Base-by-base conservation (phyloP, 2,113 vertebrate genomes). In the Pseudorhombus dupliciocellatus region DNA sequence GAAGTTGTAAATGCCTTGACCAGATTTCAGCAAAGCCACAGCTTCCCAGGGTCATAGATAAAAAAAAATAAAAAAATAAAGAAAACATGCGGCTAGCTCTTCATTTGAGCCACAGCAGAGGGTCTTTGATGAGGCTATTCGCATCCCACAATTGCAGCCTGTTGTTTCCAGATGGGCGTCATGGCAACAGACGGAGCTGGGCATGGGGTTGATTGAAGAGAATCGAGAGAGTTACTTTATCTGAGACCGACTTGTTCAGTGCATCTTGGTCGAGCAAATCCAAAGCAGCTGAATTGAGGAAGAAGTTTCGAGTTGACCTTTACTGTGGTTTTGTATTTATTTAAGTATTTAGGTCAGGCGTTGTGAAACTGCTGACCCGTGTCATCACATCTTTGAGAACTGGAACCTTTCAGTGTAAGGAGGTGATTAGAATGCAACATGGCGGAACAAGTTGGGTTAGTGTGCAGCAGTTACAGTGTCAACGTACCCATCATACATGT, bases 161-260 rank as follows among this genome's bases (percentile, higher is more conserved):
- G 56, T 64, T 44, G 31, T 53, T 44, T 52, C 55, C 31, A 58
- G 20, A 31, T 34, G 20, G 70, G 30, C 6, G 16, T 60, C 75
- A 84, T 84, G 72, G 77, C 50, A 82, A 77, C 75, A 65, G 48
- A 68, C 25, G 56, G 16, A 44, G 11, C 54, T 37, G 21, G 65
- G 30, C 24, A 37, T 21, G 59, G 20, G 55, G 26, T 44, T 51
- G 26, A 15, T 52, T 56, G 73, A 56, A 28, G 20, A 14, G 2
- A 50, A 40, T 69, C n/a, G 31, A 52, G 20, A 54, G 71, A 28
- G 46, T 26, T n/a, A 76, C 7, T 48, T 48, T 48, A 7, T 20
- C 1, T n/a, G 15, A 69, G 63, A 22, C 51, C 6, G 30, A 56
- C 34, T 7, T 24, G 28, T 44, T 40, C 37, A 25, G 18, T 53